Evolutionary conservation across 1,140 invertebrate species (phyloP).

Genomic region (Pseudoatta argentina): DNA sequence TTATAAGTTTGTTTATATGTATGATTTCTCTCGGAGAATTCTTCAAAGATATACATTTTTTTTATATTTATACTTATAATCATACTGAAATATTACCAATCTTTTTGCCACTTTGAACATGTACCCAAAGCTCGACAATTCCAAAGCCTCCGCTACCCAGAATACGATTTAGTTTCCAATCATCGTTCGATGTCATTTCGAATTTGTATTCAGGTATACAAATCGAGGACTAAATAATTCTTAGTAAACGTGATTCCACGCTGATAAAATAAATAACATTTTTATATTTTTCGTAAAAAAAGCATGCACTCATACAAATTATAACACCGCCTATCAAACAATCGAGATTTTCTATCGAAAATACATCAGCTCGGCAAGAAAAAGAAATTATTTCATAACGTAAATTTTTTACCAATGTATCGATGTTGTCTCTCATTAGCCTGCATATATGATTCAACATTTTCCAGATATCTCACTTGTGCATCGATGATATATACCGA

Average conservation of each 20-base stretch:
- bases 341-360: no score
- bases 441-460: no score
- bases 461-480: background rate
- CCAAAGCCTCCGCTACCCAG: conserved; percentile 90
- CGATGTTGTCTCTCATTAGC: no score
- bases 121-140: conserved; percentile 88
- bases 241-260: background rate
- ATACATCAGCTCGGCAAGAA: no score
- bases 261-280: background rate
- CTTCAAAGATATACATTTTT: background rate
- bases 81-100: conserved; percentile 82
- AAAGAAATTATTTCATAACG: no score
- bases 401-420: no score
- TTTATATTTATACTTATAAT: conserved; percentile 22
- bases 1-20: background rate
- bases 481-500: no score
- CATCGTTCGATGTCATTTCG: conserved; percentile 60
- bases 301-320: background rate
- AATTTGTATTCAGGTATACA: background rate
- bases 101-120: conserved; percentile 87
- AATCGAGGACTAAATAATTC: background rate
- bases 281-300: background rate
- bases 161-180: conserved; percentile 88
- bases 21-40: background rate
- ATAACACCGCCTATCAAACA: no score